A percentile compares a stretch with the other conserved stretches of the same genome.
Evolutionary conservation across 2,888 invertebrate species (phyloP).

Genomic region (Calephelis perditalis): DNA sequence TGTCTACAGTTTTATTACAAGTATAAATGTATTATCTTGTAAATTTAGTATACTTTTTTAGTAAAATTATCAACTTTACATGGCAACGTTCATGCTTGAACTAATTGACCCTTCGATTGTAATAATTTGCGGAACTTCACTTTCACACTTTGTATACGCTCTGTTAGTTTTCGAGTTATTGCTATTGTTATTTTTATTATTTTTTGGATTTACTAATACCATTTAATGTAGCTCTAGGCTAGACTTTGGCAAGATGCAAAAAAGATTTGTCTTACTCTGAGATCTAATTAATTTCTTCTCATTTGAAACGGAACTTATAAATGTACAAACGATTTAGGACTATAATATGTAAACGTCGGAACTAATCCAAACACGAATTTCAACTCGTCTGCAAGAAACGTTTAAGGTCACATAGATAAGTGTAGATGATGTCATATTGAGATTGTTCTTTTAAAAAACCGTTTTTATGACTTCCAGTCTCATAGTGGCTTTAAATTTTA

Average conservation of each 20-base stretch:
- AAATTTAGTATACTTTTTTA: no score
- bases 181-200: neutral
- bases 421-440: conserved; percentile 3
- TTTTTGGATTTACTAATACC: no score
- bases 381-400: neutral
- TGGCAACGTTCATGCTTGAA: neutral
- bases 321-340: no score
- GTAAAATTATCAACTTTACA: no score
- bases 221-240: no score
- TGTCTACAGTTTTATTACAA: no score
- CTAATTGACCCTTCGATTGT: neutral
- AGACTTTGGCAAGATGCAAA: no score
- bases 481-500: neutral
- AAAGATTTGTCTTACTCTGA: no score
- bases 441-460: conserved; percentile 1
- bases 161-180: neutral
- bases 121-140: conserved; percentile 10
- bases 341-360: no score
- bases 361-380: conserved; percentile 1
- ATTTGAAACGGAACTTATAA: no score
- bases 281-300: no score
- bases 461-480: neutral
- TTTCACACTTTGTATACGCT: conserved; percentile 4
- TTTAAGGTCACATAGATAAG: neutral
- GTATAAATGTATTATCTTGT: no score